Conservation (phyloP, 2,797 vertebrate genomes). For the Hippoglossus hippoglossus region DNA sequence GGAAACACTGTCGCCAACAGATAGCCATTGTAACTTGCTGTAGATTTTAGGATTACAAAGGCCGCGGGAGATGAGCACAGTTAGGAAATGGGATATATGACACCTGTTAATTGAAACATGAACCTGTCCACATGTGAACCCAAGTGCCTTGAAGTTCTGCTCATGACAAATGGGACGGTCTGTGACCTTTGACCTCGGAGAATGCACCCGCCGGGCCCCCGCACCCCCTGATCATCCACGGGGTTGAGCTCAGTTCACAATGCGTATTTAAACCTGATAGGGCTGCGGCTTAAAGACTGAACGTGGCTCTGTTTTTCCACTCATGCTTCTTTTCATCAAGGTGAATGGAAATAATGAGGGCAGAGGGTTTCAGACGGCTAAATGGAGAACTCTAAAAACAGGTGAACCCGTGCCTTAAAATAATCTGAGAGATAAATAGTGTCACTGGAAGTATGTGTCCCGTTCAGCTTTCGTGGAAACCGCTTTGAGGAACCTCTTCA, state of each 20-base stretch:
- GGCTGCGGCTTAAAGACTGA: slow-evolving; percentile 63
- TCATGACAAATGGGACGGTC: slow-evolving; percentile 63
- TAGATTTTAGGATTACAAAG: slow-evolving; percentile 42
- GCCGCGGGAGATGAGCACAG: slow-evolving; percentile 50
- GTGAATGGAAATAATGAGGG: slow-evolving; percentile 75
- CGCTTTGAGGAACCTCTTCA: slow-evolving; percentile 11
- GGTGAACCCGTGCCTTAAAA: slow-evolving; percentile 49
- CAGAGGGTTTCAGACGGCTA: slow-evolving; percentile 47
- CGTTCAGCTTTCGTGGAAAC: slow-evolving; percentile 41
- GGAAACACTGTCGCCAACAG: slow-evolving; percentile 24
- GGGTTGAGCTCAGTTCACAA: slow-evolving; percentile 67
- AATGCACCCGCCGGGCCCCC: slow-evolving; percentile 45
- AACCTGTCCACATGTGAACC: slow-evolving; percentile 58
- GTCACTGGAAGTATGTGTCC: slow-evolving; percentile 31
- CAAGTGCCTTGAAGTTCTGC: slow-evolving; percentile 48
- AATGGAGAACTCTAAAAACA: slow-evolving; percentile 61
- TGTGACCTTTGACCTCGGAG: slow-evolving; percentile 58
- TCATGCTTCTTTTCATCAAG: slow-evolving; percentile 70
- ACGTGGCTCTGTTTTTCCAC: slow-evolving; percentile 70
- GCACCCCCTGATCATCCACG: slow-evolving; percentile 37
- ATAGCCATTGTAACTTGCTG: slow-evolving; percentile 34
- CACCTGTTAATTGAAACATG: slow-evolving; percentile 72
- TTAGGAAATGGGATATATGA: slow-evolving; percentile 62
- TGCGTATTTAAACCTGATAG: slow-evolving; percentile 68
- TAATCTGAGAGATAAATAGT: slow-evolving; percentile 35